Evolutionary conservation across 2,113 vertebrate genomes (phyloP).

Genomic region (Numida meleagris): DNA sequence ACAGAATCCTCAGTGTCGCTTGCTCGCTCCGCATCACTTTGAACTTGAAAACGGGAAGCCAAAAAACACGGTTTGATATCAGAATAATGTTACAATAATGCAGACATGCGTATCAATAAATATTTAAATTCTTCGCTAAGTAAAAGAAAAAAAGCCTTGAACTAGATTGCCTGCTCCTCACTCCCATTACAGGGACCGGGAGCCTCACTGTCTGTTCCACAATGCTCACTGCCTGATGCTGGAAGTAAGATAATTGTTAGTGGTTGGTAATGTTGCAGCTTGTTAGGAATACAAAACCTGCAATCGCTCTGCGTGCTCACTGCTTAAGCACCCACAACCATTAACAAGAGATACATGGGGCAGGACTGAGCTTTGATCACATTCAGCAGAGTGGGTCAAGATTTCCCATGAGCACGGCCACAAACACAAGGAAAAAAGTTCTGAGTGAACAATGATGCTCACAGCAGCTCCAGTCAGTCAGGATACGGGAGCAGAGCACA

Average conservation of each 20-base stretch:
- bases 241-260: background rate
- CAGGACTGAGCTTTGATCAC: background rate
- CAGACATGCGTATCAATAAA: background rate
- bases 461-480: rapidly evolving
- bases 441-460: background rate
- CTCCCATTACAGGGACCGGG: background rate
- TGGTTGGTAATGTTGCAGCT: background rate
- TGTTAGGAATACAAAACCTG: background rate
- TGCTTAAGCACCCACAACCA: background rate
- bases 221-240: background rate
- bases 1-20: background rate
- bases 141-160: background rate
- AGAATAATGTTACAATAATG: background rate
- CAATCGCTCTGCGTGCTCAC: background rate
- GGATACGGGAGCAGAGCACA: rapidly evolving
- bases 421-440: background rate
- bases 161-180: background rate
- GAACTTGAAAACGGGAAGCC: background rate
- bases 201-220: background rate
- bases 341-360: background rate
- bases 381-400: background rate
- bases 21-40: background rate
- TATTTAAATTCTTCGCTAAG: background rate
- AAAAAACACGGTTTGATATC: background rate
- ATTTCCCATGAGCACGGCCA: background rate